phyloP scores from a whole-genome alignment of 2,888 invertebrate species.

The Bursaphelenchus okinawaensis region DNA sequence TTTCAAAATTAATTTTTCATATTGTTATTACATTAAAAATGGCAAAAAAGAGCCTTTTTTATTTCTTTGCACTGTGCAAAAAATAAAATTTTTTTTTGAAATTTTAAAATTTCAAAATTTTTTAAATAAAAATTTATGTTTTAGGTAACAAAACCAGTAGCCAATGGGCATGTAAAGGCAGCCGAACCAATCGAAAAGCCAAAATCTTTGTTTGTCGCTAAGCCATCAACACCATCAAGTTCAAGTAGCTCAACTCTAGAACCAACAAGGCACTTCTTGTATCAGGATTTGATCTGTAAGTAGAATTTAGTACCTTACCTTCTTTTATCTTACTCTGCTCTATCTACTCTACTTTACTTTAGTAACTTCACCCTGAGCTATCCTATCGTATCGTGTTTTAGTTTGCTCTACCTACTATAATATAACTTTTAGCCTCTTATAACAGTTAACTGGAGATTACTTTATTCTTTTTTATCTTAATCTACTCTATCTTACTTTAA shows the following conservation, averaged over 20 bases:
- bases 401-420: not conserved
- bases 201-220: constrained; percentile 18
- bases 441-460: not conserved
- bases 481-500: not conserved
- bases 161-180: constrained; percentile 1
- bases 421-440: not conserved
- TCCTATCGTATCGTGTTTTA: not conserved
- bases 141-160: not conserved
- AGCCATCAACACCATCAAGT: constrained; percentile 14
- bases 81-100: too few species aligned
- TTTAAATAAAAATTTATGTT: too few species aligned
- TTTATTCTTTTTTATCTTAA: constrained; percentile 1
- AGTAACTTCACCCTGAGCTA: too few species aligned
- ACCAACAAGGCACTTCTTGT: constrained; percentile 43
- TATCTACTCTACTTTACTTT: too few species aligned
- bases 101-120: too few species aligned
- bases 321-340: too few species aligned
- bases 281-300: constrained; percentile 49
- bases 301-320: too few species aligned
- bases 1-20: too few species aligned
- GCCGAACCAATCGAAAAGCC: constrained; percentile 16
- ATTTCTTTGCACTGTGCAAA: too few species aligned
- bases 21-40: too few species aligned
- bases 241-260: constrained; percentile 19
- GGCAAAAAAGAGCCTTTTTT: too few species aligned